Evolutionary conservation across 2,888 invertebrate species (phyloP), one percentile per base, ranked within the genome.

Genomic region (Ophonus ardosiacus): DNA sequence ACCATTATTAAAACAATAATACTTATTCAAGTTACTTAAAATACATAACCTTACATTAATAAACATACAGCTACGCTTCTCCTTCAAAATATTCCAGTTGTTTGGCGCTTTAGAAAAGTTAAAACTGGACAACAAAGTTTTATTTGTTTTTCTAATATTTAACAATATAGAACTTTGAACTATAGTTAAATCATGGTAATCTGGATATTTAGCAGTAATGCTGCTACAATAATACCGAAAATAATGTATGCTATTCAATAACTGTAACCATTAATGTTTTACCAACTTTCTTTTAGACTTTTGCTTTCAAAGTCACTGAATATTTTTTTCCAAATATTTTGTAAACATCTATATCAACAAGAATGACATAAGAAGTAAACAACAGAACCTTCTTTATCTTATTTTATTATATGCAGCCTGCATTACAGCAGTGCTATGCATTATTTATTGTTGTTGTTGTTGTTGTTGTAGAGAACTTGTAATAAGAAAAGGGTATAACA

Each of bases 291-390:
- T 31, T 40, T 24, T 13, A 3, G 24, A 68, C 68, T 74, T 43
- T 74, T 74, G 18, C 71, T 74, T 43, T 74, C 18, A n/a, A 74
- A 74, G 15, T 15, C 71, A 74, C 71, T 74, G 71, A 74, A 74
- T 74, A 18, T n/a, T 43, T 74, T n/a, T n/a, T 43, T 7, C 43
- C 40, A 74, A 68, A 63, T 68, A 43, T 71, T 13, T 71, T 68
- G 15, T 7, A 38, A 13, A 63, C 18, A 61, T 63, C 24, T 13
- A 24, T 13, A 15, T 8, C 24, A 17, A 61, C 61, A 10, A 17
- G 8, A 61, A 61, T 61, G 61, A 61, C 18, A 15, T 56, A 6
- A 56, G 56, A 7, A 61, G 18, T 61, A 61, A 56, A 31, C 31
- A 31, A 31, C 31, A 31, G 31, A 31, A 5, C 31, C 31, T 31